A percentile compares a stretch with the other conserved stretches of the same genome.
Conservation (phyloP, 2,113 vertebrate species). For the Corynorhinus townsendii region DNA sequence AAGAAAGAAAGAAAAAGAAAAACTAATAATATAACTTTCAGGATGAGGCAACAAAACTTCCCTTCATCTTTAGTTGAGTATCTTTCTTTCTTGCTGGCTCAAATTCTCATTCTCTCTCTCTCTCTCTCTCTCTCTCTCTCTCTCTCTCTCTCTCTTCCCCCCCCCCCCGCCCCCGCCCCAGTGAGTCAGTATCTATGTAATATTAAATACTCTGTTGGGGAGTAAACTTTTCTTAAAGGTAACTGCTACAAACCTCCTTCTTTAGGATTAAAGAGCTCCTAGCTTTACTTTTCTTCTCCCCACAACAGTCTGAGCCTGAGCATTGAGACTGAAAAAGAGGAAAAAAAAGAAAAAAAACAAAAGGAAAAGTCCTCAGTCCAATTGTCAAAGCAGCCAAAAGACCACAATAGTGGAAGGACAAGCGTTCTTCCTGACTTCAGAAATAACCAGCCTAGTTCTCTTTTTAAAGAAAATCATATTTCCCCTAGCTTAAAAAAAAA, state of each 20-base stretch:
- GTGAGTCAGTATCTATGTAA: slow-evolving; percentile 81
- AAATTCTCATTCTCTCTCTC: slow-evolving; percentile 71
- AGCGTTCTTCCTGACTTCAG: slow-evolving; percentile 83
- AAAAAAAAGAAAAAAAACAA: slow-evolving; percentile 18
- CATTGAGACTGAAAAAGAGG: slow-evolving; percentile 61
- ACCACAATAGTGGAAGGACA: slow-evolving; percentile 82
- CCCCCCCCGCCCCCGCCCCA: slow-evolving; percentile 56
- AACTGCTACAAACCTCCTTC: slow-evolving; percentile 79
- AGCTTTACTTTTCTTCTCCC: slow-evolving; percentile 69
- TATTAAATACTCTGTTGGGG: slow-evolving; percentile 88
- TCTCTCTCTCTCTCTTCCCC: slow-evolving; percentile 21
- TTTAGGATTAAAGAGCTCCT: slow-evolving; percentile 80
- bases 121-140: slow-evolving; percentile 66
- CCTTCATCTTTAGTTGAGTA: slow-evolving; percentile 69
- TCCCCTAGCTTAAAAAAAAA: slow-evolving; percentile 21
- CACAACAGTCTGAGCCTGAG: slow-evolving; percentile 74
- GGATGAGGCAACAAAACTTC: slow-evolving; percentile 70
- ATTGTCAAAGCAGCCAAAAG: slow-evolving; percentile 85
- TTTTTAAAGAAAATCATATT: slow-evolving; percentile 75
- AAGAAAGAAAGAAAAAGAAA: not conserved
- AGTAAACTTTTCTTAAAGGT: slow-evolving; percentile 87
- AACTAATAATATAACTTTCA: slow-evolving; percentile 71
- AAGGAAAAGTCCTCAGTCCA: slow-evolving; percentile 72
- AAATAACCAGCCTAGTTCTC: slow-evolving; percentile 80
- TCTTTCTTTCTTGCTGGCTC: slow-evolving; percentile 53